Evolutionary conservation across 2,797 vertebrate species (phyloP).

Genomic region (Meriones psammophilus): DNA sequence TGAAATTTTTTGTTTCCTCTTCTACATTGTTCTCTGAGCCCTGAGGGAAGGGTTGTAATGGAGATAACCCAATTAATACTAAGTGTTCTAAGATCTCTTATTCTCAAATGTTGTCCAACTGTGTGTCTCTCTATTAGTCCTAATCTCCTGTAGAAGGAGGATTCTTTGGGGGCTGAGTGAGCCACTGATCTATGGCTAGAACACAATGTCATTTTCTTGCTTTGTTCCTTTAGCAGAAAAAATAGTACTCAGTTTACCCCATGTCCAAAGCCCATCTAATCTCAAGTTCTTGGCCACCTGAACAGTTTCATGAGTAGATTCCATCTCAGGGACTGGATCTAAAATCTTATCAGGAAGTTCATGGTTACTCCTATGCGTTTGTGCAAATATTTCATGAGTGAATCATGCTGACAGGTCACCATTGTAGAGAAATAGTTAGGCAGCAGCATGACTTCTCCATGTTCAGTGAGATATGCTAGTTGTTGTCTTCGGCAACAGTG

Average conservation of each 20-base stretch:
- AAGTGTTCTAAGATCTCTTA: neutral
- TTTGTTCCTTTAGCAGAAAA: neutral
- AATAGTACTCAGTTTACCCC: neutral
- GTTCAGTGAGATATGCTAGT: neutral
- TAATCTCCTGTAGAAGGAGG: neutral
- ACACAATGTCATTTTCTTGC: neutral
- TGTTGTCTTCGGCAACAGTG: neutral
- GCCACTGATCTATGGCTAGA: neutral
- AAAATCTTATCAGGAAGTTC: neutral
- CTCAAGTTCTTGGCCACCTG: neutral
- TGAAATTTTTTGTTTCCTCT: neutral
- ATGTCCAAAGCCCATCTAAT: neutral
- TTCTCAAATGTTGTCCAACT: neutral
- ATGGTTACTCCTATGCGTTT: neutral
- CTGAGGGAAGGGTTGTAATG: neutral
- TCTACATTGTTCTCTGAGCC: neutral
- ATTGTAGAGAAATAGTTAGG: neutral
- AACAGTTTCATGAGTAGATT: neutral
- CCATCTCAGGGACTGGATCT: neutral
- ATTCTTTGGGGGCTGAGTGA: neutral
- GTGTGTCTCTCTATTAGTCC: neutral
- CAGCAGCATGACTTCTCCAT: neutral
- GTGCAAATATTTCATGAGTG: neutral
- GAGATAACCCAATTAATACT: neutral
- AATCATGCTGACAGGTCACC: neutral